These are phyloP conservation scores for Zaprionus ornatus DNA, from an alignment of 1,140 invertebrate genomes.

Conservation along the genomic window DNA sequence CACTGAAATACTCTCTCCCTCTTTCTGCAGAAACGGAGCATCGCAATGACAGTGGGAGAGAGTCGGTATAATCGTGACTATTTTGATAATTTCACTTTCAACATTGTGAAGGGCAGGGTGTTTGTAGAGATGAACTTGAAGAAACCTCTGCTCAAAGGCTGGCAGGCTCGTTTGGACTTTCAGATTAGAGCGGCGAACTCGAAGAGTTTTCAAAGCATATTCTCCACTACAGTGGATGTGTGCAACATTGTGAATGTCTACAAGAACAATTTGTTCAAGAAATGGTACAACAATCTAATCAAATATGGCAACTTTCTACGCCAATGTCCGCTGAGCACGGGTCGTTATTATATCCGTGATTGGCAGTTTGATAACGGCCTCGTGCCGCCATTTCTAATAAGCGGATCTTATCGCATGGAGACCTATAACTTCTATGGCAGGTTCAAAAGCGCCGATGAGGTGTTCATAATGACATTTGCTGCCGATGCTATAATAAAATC, in stretches of 20 bases:
- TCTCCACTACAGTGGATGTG: slow-evolving; percentile 54
- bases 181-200: slow-evolving; percentile 51
- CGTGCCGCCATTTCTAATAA: slow-evolving; percentile 50
- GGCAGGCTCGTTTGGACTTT: slow-evolving; percentile 57
- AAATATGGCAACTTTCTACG: slow-evolving; percentile 61
- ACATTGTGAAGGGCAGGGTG: slow-evolving; percentile 37
- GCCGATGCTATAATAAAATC: slow-evolving; percentile 41
- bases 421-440: slow-evolving; percentile 55
- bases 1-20: no score
- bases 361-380: slow-evolving; percentile 53
- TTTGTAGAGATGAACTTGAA: slow-evolving; percentile 52
- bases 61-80: slow-evolving; percentile 50
- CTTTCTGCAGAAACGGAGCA: slow-evolving; percentile 34
- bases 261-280: slow-evolving; percentile 60
- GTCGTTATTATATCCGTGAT: slow-evolving; percentile 46
- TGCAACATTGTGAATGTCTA: slow-evolving; percentile 55
- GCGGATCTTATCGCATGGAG: slow-evolving; percentile 54
- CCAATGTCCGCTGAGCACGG: slow-evolving; percentile 44
- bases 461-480: slow-evolving; percentile 57
- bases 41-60: slow-evolving; percentile 46
- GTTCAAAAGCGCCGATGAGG: slow-evolving; percentile 46
- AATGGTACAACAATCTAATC: slow-evolving; percentile 55
- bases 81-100: slow-evolving; percentile 58
- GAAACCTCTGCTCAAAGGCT: slow-evolving; percentile 38
- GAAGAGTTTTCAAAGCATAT: slow-evolving; percentile 62